A percentile compares a stretch with the other conserved stretches of the same genome.
Evolutionary conservation across 2,888 invertebrate species (phyloP).

Genomic region (Agonopterix alstromeriana): DNA sequence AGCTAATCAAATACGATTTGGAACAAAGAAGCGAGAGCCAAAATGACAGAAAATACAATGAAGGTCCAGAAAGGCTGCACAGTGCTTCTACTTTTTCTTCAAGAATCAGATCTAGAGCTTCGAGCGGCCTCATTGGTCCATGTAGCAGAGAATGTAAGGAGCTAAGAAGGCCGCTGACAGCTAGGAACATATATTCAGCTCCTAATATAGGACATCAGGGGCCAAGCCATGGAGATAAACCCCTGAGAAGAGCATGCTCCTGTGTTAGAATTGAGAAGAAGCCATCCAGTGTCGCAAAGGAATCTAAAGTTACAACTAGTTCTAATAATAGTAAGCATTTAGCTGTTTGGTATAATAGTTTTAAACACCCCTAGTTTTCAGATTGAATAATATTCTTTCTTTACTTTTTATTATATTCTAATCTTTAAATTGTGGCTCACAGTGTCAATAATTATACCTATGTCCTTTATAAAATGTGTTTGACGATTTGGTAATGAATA

Average conservation of each 20-base stretch:
- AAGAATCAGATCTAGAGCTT: conserved; percentile 45
- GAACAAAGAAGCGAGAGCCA: conserved; percentile 45
- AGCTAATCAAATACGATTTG: conserved; percentile 79
- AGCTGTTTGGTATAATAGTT: no score
- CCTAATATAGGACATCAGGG: conserved; percentile 39
- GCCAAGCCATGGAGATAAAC: conserved; percentile 20
- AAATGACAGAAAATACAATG: conserved; percentile 27
- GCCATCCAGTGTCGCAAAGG: conserved; percentile 27
- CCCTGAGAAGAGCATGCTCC: conserved; percentile 48
- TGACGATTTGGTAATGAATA: no score
- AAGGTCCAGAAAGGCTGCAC: conserved; percentile 58
- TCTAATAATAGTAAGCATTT: conserved; percentile 53
- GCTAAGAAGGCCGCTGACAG: conserved; percentile 17
- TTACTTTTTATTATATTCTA: no score
- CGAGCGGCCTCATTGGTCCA: conserved; percentile 22
- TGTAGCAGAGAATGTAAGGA: conserved; percentile 45
- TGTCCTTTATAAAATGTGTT: no score
- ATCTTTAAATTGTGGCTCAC: no score
- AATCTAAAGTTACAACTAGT: conserved; percentile 24
- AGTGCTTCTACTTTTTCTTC: conserved; percentile 69
- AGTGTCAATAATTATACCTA: no score
- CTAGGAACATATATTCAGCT: conserved; percentile 45
- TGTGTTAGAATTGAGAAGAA: conserved; percentile 51
- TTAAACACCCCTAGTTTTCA: no score
- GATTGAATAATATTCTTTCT: no score